Evolutionary conservation across 2,888 invertebrate genomes (phyloP), one percentile per base, ranked within the genome.

Genomic region (Hydropsyche betteni): DNA sequence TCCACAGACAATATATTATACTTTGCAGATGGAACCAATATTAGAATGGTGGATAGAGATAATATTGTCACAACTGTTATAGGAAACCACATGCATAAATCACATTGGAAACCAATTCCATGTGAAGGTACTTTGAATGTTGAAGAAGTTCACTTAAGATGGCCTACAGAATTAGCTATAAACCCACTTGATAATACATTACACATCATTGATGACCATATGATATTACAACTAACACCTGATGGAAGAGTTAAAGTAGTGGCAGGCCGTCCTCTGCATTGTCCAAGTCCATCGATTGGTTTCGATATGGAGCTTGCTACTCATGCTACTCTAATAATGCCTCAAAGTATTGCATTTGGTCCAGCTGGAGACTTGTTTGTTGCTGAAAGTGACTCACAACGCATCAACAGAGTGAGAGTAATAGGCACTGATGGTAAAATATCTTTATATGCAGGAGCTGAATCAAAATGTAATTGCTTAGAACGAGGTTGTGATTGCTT

Each of bases 171-270:
- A 83, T 86, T 99, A 14, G 92, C 97, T 0, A 95, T 98, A 50
- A 97, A 97, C 84, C 98, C 98, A 0, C 86, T 98, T 74, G 98
- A 98, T 83, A 96, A 97, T 83, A 94, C 96, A 0, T 86, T 99
- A 38, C 96, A 98, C 83, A 96, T 99, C 80, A 95, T 99, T 71
- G 99, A 99, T 82, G 96, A 97, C 82, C 97, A 97, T 82, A 96
- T 97, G 94, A 94, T 96, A 70, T 87, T 98, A 12, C 94, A 97
- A 82, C 89, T 98, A 86, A 97, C 97, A 1, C 92, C 94, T 0
- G 97, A 97, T 84, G 94, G 96, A 12, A 89, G 96, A 75, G 94
- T 97, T 0, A 94, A 96, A 81, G 95, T 98, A 0, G 93, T 98
- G 14, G 98, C 97, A 4, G 98, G 98, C 5, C 90, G 96, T 72